Conservation (phyloP, 2,797 vertebrate genomes). For the Crypturellus tataupa region DNA sequence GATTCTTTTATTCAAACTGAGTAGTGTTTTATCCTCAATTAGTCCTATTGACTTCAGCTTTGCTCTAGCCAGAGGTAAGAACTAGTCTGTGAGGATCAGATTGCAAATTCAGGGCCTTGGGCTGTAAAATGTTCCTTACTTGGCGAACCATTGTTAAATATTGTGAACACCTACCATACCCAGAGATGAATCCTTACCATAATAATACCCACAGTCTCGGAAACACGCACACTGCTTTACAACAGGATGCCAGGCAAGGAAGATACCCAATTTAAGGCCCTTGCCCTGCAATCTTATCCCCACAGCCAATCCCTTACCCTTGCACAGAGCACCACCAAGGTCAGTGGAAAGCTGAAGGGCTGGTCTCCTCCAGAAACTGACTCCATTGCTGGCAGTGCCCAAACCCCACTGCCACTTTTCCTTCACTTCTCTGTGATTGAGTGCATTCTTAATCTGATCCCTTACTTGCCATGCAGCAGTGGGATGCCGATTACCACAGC, state of each 20-base stretch:
- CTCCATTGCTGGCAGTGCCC: neutral
- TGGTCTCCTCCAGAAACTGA: neutral
- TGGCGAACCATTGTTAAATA: conserved; percentile 9
- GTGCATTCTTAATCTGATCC: neutral
- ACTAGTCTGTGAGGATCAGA: neutral
- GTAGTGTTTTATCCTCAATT: neutral
- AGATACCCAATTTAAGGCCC: neutral
- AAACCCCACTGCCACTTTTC: neutral
- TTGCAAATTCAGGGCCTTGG: neutral
- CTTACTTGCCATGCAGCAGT: neutral
- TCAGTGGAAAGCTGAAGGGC: neutral
- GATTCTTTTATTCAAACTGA: neutral
- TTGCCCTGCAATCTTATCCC: neutral
- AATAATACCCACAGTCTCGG: accelerated
- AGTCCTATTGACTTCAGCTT: neutral
- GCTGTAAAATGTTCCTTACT: conserved; percentile 2
- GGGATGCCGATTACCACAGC: neutral
- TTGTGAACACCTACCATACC: neutral
- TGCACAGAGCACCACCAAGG: neutral
- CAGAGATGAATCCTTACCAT: neutral
- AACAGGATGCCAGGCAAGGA: conserved; percentile 24
- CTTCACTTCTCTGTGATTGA: neutral
- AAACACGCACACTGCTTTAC: conserved; percentile 25
- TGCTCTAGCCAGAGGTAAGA: neutral
- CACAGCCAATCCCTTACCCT: neutral